A percentile compares a stretch with the other conserved stretches of the same genome.
These are phyloP conservation scores for Esperia sulphurella DNA, from an alignment of 2,888 invertebrate genomes.

Conservation along the genomic window DNA sequence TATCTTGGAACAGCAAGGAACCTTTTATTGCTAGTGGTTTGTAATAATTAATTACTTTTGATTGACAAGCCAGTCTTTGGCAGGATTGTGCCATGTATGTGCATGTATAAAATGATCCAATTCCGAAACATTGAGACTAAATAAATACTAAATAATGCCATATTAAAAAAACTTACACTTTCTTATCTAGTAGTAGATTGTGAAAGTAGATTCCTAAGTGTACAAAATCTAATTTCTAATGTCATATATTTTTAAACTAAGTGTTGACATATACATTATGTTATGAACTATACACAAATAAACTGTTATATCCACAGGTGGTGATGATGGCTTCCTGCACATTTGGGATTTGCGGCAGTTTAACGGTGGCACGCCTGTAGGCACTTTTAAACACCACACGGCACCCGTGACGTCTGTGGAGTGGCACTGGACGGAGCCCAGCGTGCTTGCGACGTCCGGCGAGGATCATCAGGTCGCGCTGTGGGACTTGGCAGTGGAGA, in stretches of 20 bases:
- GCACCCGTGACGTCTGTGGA: constrained; percentile 96
- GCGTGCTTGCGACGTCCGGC: constrained; percentile 95
- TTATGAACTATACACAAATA: no score
- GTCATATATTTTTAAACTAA: no score
- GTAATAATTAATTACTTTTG: constrained; percentile 11
- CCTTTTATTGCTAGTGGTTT: constrained; percentile 91
- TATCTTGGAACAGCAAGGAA: constrained; percentile 96
- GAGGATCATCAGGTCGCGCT: constrained; percentile 97
- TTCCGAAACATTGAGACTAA: no score
- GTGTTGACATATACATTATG: no score
- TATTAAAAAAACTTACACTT: no score
- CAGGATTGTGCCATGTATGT: no score
- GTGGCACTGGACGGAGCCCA: constrained; percentile 96
- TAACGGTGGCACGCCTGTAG: constrained; percentile 87
- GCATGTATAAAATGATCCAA: no score
- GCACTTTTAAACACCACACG: constrained; percentile 96
- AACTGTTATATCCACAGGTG: constrained; percentile 81
- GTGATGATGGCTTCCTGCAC: constrained; percentile 96
- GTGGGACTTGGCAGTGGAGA: constrained; percentile 97
- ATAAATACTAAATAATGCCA: no score
- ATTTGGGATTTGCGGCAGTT: constrained; percentile 97
- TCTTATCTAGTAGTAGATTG: no score
- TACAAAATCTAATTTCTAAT: no score
- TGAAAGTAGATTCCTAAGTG: no score
- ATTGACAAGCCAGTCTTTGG: background rate